Evolutionary conservation across 2,888 invertebrate species (phyloP).

Genomic region (Acanthosoma haemorrhoidale): DNA sequence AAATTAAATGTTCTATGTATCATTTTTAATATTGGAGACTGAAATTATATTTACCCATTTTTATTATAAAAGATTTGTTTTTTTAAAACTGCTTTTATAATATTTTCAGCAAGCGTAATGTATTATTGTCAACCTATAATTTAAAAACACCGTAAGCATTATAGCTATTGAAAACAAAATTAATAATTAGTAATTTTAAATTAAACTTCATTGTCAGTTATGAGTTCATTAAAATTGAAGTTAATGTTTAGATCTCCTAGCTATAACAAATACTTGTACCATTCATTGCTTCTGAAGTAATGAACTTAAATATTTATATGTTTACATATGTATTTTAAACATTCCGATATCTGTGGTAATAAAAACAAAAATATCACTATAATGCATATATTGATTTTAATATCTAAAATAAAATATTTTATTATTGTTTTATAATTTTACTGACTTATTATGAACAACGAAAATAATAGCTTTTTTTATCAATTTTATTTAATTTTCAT

Average conservation of each 20-base stretch:
- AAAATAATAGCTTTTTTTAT: not conserved
- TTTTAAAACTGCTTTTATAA: not conserved
- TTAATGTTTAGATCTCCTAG: slow-evolving; percentile 2
- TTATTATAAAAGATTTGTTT: not conserved
- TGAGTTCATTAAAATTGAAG: not conserved
- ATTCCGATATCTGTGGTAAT: not conserved
- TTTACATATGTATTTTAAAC: not conserved
- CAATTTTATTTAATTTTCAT: not conserved
- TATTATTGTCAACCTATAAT: not conserved
- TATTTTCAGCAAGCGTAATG: not conserved
- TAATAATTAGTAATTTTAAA: not conserved
- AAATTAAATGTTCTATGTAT: not conserved
- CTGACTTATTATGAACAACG: slow-evolving; percentile 3
- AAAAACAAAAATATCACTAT: not conserved
- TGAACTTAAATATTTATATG: too few species aligned
- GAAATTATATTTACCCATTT: slow-evolving; percentile 8
- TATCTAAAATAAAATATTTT: not conserved
- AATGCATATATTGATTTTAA: not conserved
- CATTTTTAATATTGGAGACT: not conserved
- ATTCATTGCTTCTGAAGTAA: slow-evolving; percentile 7
- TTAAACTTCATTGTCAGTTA: not conserved
- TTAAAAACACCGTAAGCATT: not conserved
- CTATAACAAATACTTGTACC: not conserved
- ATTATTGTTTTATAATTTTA: not conserved
- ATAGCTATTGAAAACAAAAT: not conserved